A percentile compares a stretch with the other conserved stretches of the same genome.
Evolutionary conservation across 2,113 vertebrate genomes (phyloP).

Genomic region (Sminthopsis crassicaudata): DNA sequence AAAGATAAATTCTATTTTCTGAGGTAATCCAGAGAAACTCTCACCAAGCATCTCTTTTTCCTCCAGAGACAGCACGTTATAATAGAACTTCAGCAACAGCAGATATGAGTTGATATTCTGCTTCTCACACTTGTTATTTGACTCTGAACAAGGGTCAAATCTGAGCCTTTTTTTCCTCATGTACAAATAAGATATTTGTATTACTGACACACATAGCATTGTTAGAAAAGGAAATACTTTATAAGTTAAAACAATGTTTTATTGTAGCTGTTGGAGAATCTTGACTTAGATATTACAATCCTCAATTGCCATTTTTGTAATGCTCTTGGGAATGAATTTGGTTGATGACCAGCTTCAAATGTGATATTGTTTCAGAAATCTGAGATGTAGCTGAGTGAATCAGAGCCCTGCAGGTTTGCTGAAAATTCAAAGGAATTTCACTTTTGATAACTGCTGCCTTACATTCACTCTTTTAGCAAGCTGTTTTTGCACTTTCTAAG

Average conservation of each 20-base stretch:
- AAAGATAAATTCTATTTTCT: not conserved
- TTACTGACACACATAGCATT: not conserved
- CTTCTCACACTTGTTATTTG: not conserved
- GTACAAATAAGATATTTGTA: not conserved
- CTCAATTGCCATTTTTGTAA: not conserved
- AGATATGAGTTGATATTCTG: not conserved
- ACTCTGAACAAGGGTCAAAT: not conserved
- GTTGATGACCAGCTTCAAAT: not conserved
- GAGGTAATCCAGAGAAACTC: not conserved
- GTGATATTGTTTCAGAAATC: not conserved
- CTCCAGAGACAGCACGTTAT: not conserved
- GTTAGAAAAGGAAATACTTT: not conserved
- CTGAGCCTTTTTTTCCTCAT: not conserved
- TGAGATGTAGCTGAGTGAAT: not conserved
- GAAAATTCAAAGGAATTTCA: slow-evolving; percentile 29
- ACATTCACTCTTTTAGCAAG: slow-evolving; percentile 32
- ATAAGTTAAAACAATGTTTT: not conserved
- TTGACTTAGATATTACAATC: not conserved
- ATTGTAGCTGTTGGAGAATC: not conserved
- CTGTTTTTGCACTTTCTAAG: slow-evolving; percentile 60
- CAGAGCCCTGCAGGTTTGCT: not conserved
- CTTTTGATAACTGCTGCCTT: slow-evolving; percentile 13
- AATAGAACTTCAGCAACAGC: not conserved
- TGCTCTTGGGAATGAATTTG: not conserved
- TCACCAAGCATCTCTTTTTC: not conserved